Base-by-base conservation (phyloP, 2,113 vertebrate species). In the Ibidorhyncha struthersii region DNA sequence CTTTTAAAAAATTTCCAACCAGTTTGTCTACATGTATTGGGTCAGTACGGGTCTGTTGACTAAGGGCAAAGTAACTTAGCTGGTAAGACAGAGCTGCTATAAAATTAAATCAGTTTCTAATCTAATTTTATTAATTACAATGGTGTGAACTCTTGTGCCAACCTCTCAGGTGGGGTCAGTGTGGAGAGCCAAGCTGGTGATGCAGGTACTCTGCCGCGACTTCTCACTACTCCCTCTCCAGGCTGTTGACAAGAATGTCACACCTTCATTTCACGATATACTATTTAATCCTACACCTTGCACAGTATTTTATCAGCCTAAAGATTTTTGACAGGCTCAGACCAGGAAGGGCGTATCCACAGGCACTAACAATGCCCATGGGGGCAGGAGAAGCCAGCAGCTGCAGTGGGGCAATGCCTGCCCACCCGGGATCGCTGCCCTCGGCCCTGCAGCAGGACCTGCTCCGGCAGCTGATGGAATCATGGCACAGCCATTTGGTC, bases 401-500 rank as follows among this genome's bases (percentile, higher is more conserved):
- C 34, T 1, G 34, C 27, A 40, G 12, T 32, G 3, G 14, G 62
- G 38, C 34, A 30, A 7, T 4, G 15, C 52, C 41, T 4, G 15
- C 52, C 41, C 10, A 2, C 19, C 3, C 0, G 34, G 14, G 25
- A 30, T 2, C 10, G 0, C 34, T 2, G 36, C 26, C 26, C n/a
- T 9, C 2, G 5, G 29, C 4, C 34, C 66, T 3, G 7, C 4
- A 1, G 55, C 70, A 34, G 23, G 32, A 23, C 36, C 58, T 17
- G 36, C 49, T 8, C 14, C 4, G 10, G 40, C 59, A 50, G 53
- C 45, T 6, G 43, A 50, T 10, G 38, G 49, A 34, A 66, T 23
- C 15, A 6, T 8, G 27, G 0, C 26, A 8, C 4, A 49, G 32
- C 34, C 12, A 0, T 5, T 3, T 4, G 6, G 13, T 2, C 45